These are phyloP conservation scores for Upupa epops DNA, from an alignment of 2,113 vertebrate species.

Conservation along the genomic window DNA sequence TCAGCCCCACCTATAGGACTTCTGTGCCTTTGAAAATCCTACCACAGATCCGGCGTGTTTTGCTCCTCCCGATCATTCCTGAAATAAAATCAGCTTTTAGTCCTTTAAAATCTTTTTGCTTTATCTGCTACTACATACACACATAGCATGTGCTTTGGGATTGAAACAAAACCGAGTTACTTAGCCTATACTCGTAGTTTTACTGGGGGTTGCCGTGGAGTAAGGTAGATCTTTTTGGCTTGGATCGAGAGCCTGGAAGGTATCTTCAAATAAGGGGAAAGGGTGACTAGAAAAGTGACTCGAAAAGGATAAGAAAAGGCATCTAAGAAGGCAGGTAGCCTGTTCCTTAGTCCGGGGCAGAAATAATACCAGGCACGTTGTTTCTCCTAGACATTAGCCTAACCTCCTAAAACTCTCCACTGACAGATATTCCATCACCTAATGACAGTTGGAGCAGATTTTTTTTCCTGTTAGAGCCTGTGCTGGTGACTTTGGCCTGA, in stretches of 20 bases:
- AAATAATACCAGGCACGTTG: rapidly evolving
- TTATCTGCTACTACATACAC: neutral
- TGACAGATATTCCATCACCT: neutral
- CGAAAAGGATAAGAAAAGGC: neutral
- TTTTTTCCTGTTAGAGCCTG: neutral
- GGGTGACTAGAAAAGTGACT: neutral
- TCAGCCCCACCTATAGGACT: neutral
- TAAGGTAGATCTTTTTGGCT: neutral
- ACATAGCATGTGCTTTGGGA: neutral
- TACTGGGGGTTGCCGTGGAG: neutral
- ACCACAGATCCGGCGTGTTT: neutral
- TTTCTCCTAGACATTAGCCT: neutral
- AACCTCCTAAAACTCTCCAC: neutral
- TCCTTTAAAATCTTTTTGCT: neutral
- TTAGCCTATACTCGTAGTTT: neutral
- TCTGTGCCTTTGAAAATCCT: neutral
- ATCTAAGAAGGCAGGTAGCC: neutral
- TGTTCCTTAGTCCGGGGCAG: neutral
- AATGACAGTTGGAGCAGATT: neutral
- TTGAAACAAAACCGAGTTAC: neutral
- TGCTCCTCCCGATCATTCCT: neutral
- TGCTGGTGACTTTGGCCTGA: neutral
- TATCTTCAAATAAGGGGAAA: neutral
- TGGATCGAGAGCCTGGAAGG: neutral
- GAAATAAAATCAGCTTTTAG: neutral